Base-by-base conservation (phyloP, 1,140 invertebrate genomes). In the Microplitis demolitor region DNA sequence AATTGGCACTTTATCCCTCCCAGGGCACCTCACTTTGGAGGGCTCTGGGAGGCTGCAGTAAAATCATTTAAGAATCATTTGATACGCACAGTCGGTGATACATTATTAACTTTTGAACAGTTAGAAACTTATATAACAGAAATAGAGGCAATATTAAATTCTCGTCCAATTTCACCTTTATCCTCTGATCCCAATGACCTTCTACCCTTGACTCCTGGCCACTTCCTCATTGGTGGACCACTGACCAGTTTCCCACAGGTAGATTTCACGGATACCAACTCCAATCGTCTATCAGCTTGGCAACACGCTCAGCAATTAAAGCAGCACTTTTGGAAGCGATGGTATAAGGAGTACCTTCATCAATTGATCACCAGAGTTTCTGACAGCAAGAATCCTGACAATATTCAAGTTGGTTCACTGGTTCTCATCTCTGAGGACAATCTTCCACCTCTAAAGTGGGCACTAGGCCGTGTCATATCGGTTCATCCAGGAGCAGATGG, bases 181-280 rank as follows among this genome's bases (percentile, higher is more conserved):
- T 69, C 67, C 0, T 13, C 11, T 13, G 67, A 69, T 60, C 37
- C 56, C 1, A 68, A 68, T 68, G 64, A 67, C 35, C 34, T 37
- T 4, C 0, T 14, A n/a, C 35, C 24, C 0, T 37, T 68, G 37
- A 56, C 66, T n/a, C 51, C 64, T 4, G 37, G 35, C 0, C 66
- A 56, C n/a, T 68, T 68, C 33, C 33, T 56, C 3, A 51, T 54
- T 53, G 67, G 67, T 11, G 16, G 13, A 37, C 11, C 56, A 14
- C 8, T 37, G 1, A 60, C 34, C 0, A 37, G 6, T 0, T 9
- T 69, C 13, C 6, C 45, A 13, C 6, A 50, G 5, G 9, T 13
- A 9, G 34, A 56, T 39, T 35, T 5, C 14, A 24, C 37, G 8
- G 24, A 24, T 24, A 24, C 24, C 24, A 24, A 24, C 24, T 24